phyloP scores from a whole-genome alignment of 2,797 vertebrate species.

The Characodon lateralis region DNA sequence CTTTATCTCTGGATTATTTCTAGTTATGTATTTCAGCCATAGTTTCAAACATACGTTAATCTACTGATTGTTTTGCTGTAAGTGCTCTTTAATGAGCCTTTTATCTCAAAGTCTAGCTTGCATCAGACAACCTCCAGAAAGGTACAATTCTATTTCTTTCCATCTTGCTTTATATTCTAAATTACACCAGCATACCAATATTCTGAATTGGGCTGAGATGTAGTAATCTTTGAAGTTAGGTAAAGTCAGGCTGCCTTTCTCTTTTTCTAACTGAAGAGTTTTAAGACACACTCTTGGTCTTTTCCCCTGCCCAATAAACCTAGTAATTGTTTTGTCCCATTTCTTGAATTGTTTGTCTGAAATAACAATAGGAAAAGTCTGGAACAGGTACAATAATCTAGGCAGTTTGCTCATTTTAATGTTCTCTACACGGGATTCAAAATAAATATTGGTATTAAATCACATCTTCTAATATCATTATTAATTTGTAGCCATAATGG shows the following conservation, averaged over 20 bases:
- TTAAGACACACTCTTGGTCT: not conserved
- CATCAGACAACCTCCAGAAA: not conserved
- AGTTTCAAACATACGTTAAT: not conserved
- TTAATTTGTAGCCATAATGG: not conserved
- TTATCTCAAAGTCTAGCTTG: not conserved
- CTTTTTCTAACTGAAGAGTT: not conserved
- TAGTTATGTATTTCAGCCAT: not conserved
- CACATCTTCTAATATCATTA: not conserved
- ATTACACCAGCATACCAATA: not conserved
- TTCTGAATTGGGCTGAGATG: not conserved
- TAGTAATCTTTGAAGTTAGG: not conserved
- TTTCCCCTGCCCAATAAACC: no score
- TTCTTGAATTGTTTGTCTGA: not conserved
- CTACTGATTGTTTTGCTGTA: not conserved
- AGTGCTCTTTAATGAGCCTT: not conserved
- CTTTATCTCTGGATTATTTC: not conserved
- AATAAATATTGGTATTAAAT: conserved; percentile 7
- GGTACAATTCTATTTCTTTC: not conserved
- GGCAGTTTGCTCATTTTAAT: conserved; percentile 1
- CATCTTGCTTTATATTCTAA: not conserved
- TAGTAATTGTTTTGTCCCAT: not conserved
- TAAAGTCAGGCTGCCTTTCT: not conserved
- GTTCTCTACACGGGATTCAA: not conserved
- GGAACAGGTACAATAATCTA: conserved; percentile 1
- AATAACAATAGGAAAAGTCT: not conserved